phyloP scores from a whole-genome alignment of 2,113 vertebrate genomes.

The Bujurquina vittata region DNA sequence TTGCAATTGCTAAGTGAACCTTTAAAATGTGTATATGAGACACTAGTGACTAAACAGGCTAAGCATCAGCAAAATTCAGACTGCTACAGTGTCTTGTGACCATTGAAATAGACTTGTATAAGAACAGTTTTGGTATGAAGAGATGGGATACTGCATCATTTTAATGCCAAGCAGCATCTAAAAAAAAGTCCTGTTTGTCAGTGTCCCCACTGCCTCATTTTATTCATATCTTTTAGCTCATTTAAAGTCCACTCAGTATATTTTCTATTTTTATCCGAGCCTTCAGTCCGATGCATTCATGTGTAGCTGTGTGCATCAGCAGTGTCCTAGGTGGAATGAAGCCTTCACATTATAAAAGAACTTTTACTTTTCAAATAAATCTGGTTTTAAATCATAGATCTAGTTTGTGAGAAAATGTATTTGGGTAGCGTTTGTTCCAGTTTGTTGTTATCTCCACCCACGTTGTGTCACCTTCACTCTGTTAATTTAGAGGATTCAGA shows the following conservation, averaged over 20 bases:
- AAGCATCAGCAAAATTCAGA: not conserved
- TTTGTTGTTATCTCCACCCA: not conserved
- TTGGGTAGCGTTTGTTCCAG: not conserved
- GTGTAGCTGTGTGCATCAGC: constrained; percentile 31
- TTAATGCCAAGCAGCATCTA: not conserved
- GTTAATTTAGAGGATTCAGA: constrained; percentile 4
- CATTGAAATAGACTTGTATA: not conserved
- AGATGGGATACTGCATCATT: not conserved
- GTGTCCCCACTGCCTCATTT: not conserved
- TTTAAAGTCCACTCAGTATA: not conserved
- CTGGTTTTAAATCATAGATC: not conserved
- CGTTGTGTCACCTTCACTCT: not conserved
- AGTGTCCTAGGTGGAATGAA: not conserved
- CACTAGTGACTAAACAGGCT: not conserved
- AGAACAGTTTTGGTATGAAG: not conserved
- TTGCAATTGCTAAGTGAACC: not conserved
- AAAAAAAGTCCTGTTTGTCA: not conserved
- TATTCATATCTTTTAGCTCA: not conserved
- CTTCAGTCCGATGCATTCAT: constrained; percentile 11
- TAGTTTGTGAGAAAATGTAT: not conserved
- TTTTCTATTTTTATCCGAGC: not conserved
- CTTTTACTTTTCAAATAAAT: not conserved
- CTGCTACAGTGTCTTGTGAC: not conserved
- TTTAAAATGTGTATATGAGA: not conserved
- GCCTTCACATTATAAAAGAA: not conserved